Evolutionary conservation across 64 coral and sea anemone genomes (phyloP).

Genomic region (Pocillopora verrucosa): DNA sequence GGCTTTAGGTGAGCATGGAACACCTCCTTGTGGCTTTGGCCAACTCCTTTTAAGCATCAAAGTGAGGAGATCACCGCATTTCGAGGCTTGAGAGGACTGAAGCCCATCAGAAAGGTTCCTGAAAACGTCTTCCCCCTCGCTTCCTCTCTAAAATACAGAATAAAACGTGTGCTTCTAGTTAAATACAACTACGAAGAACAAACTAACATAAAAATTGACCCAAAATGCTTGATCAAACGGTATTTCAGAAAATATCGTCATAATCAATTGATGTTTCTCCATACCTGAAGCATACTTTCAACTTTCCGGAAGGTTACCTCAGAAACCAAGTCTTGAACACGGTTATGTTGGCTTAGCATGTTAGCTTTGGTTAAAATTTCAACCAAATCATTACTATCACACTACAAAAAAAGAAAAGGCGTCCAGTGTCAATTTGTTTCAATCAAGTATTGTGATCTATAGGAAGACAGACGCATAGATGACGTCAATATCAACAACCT

Average conservation of each 20-base stretch:
- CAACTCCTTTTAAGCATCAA: constrained; percentile 59
- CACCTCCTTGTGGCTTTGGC: neutral
- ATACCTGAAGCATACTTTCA: constrained; percentile 26
- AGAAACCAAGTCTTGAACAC: constrained; percentile 28
- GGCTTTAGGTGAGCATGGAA: constrained; percentile 4
- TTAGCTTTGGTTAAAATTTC: constrained; percentile 27
- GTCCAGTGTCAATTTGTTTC: too few relatives aligned
- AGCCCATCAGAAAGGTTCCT: constrained; percentile 29
- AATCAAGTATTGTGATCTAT: neutral
- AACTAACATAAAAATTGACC: too few relatives aligned
- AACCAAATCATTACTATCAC: constrained; percentile 8
- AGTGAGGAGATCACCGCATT: constrained; percentile 59
- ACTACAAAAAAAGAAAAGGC: neutral
- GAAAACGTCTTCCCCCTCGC: constrained; percentile 21
- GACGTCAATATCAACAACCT: too few relatives aligned
- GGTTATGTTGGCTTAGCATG: constrained; percentile 27
- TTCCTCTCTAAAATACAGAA: constrained; percentile 7
- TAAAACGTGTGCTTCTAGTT: neutral
- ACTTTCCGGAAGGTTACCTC: constrained; percentile 25
- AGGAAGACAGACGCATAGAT: too few relatives aligned
- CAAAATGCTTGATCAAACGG: too few relatives aligned
- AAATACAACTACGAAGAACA: too few relatives aligned
- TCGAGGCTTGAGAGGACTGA: constrained; percentile 3
- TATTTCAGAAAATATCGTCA: too few relatives aligned
- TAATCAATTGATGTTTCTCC: neutral